Percentiles rank a stretch among this genome's conserved stretches.
These are phyloP conservation scores for Drusus annulatus DNA, from an alignment of 1,140 invertebrate genomes.

Conservation along the genomic window DNA sequence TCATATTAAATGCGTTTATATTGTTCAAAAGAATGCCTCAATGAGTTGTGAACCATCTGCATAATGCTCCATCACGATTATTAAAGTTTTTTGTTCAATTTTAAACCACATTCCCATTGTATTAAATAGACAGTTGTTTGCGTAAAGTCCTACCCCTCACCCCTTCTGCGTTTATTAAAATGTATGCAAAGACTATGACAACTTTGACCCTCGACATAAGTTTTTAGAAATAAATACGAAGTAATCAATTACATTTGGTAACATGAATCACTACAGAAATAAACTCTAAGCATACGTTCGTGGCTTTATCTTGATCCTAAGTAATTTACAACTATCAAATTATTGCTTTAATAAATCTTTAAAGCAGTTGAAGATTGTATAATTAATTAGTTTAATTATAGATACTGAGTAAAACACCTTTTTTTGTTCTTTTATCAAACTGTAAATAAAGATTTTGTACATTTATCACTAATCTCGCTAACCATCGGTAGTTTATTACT, in stretches of 20 bases:
- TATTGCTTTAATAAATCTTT: no score
- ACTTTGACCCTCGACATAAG: no score
- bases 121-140: slow-evolving; percentile 1
- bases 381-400: slow-evolving; percentile 18
- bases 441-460: no score
- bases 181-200: no score
- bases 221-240: no score
- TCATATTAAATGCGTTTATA: no score
- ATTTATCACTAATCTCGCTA: not conserved
- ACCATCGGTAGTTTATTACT: not conserved
- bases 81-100: not conserved
- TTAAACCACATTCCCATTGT: slow-evolving; percentile 17
- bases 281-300: no score
- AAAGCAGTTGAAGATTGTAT: not conserved
- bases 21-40: not conserved
- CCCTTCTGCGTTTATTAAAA: no score
- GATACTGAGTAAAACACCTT: not conserved
- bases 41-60: slow-evolving; percentile 48
- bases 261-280: no score
- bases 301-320: no score
- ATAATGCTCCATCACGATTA: not conserved
- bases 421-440: not conserved
- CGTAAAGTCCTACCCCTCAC: not conserved
- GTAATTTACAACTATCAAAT: no score
- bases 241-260: no score